phyloP scores from a whole-genome alignment of 2,113 vertebrate species.

The Corythornis vintsioides region DNA sequence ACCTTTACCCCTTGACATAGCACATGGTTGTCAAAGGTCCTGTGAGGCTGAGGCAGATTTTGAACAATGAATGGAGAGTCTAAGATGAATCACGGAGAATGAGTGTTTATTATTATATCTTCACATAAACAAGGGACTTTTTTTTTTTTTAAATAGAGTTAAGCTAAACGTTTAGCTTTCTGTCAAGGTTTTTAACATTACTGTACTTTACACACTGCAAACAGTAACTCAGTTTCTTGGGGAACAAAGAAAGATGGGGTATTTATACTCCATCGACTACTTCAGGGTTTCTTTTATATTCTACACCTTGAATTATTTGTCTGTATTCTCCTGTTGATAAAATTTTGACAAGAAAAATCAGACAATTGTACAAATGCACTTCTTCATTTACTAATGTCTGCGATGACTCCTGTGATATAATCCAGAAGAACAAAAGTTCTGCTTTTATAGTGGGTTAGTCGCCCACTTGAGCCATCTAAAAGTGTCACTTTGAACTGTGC shows the following conservation, averaged over 20 bases:
- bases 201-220: fast-evolving
- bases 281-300: background rate
- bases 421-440: background rate
- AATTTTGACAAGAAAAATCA: background rate
- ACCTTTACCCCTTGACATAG: background rate
- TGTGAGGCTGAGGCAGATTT: background rate
- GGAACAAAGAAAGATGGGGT: background rate
- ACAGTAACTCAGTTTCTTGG: background rate
- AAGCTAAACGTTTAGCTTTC: background rate
- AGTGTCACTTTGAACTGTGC: background rate
- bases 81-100: background rate
- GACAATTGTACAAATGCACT: background rate
- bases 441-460: background rate
- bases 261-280: background rate
- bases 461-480: background rate
- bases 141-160: background rate
- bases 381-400: background rate
- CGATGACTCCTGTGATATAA: background rate
- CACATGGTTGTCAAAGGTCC: background rate
- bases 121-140: background rate
- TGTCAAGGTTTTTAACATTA: background rate
- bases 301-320: background rate
- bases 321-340: background rate
- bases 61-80: background rate
- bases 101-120: background rate